Evolutionary conservation across 2,113 vertebrate genomes (phyloP).

Genomic region (Engraulis encrasicolus): DNA sequence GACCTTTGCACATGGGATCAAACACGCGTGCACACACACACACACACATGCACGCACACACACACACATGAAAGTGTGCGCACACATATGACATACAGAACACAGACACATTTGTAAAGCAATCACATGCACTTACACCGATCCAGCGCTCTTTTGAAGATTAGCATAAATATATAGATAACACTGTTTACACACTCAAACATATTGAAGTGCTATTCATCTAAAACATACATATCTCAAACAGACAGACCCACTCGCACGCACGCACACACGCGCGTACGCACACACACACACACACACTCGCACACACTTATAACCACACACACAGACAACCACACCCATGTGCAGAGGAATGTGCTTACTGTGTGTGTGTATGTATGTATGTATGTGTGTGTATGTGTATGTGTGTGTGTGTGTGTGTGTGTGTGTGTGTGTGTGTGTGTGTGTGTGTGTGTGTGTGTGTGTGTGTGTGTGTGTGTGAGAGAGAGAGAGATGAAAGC

Average conservation of each 20-base stretch:
- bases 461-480: neutral
- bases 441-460: neutral
- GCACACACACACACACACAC: conserved; percentile 37
- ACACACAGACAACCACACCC: conserved; percentile 53
- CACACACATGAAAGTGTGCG: neutral
- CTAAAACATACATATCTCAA: no score
- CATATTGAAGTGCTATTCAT: no score
- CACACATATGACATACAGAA: neutral
- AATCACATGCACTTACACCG: no score
- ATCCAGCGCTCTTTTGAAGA: no score
- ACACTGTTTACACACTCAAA: no score
- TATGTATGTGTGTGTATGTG: no score
- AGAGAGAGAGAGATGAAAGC: neutral
- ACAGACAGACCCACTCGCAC: conserved; percentile 39
- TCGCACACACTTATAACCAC: conserved; percentile 60
- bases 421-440: no score
- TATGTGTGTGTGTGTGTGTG: no score
- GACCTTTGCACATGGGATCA: no score
- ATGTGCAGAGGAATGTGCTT: conserved; percentile 37
- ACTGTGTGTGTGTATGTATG: neutral
- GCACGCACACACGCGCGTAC: conserved; percentile 43
- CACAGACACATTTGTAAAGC: neutral
- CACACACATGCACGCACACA: neutral
- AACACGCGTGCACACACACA: neutral
- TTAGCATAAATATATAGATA: no score